phyloP scores from a whole-genome alignment of 2,888 invertebrate species.

The Deroplatys truncata region DNA sequence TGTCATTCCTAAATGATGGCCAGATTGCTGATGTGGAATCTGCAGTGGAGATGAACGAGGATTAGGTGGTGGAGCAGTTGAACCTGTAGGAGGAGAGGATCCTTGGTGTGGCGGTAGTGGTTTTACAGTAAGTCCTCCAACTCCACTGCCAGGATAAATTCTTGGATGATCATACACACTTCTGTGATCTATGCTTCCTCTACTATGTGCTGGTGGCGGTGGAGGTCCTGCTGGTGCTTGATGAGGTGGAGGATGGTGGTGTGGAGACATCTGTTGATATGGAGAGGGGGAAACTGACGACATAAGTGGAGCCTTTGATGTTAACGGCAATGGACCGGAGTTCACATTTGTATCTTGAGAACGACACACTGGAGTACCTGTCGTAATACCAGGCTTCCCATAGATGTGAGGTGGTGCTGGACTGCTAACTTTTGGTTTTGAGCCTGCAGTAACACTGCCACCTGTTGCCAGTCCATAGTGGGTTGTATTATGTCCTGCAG shows the following conservation, averaged over 20 bases:
- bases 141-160: slow-evolving; percentile 35
- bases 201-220: slow-evolving; percentile 50
- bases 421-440: slow-evolving; percentile 68
- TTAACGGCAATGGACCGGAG: slow-evolving; percentile 52
- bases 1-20: slow-evolving; percentile 40
- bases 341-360: slow-evolving; percentile 43
- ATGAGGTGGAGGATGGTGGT: slow-evolving; percentile 41
- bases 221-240: slow-evolving; percentile 39
- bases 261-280: slow-evolving; percentile 52
- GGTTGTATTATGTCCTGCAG: slow-evolving; percentile 46
- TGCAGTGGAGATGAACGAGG: slow-evolving; percentile 28
- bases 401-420: slow-evolving; percentile 74
- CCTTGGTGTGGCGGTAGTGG: slow-evolving; percentile 33
- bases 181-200: slow-evolving; percentile 38
- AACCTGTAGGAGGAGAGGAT: slow-evolving; percentile 28
- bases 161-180: slow-evolving; percentile 43
- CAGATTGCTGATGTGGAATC: slow-evolving; percentile 27
- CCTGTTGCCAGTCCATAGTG: slow-evolving; percentile 49
- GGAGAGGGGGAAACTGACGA: slow-evolving; percentile 49
- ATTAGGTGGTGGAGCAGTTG: slow-evolving; percentile 30
- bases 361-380: slow-evolving; percentile 53
- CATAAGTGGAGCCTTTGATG: slow-evolving; percentile 52
- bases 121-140: slow-evolving; percentile 26
- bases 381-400: slow-evolving; percentile 58
- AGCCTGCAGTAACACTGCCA: slow-evolving; percentile 39